Evolutionary conservation across 2,113 vertebrate genomes (phyloP).

Genomic region (Scortum barcoo): DNA sequence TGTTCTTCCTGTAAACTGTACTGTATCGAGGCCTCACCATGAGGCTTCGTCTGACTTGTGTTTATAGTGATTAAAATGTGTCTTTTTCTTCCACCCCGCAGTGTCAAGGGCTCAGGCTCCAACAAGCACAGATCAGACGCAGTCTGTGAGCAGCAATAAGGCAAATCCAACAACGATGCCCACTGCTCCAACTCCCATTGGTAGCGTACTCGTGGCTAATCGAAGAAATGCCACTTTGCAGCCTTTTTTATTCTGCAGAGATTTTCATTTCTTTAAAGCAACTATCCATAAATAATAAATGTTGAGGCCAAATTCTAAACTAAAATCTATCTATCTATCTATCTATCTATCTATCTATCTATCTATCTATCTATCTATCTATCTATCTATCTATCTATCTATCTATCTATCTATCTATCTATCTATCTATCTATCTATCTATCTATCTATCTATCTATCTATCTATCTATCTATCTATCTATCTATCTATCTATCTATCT

Average conservation of each 20-base stretch:
- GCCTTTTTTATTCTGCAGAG: slow-evolving; percentile 2
- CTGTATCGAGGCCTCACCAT: slow-evolving; percentile 13
- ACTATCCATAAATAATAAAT: neutral
- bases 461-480: neutral
- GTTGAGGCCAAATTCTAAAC: neutral
- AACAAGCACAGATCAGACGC: neutral
- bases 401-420: slow-evolving; percentile 12
- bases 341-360: neutral
- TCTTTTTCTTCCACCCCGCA: slow-evolving; percentile 8
- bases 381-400: slow-evolving; percentile 2
- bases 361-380: neutral
- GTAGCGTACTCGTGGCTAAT: slow-evolving; percentile 36
- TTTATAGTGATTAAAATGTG: slow-evolving; percentile 43
- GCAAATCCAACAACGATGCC: neutral
- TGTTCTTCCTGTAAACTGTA: slow-evolving; percentile 51
- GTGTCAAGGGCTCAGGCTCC: slow-evolving; percentile 52
- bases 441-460: neutral
- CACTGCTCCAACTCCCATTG: slow-evolving; percentile 3
- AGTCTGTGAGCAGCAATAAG: neutral
- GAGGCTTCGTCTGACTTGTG: slow-evolving; percentile 28
- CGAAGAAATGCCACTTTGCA: slow-evolving; percentile 21
- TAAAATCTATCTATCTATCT: neutral
- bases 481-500: no score
- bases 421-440: neutral
- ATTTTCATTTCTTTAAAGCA: neutral